These are phyloP conservation scores for Tragelaphus strepsiceros DNA, from an alignment of 2,113 vertebrate species.

Conservation along the genomic window DNA sequence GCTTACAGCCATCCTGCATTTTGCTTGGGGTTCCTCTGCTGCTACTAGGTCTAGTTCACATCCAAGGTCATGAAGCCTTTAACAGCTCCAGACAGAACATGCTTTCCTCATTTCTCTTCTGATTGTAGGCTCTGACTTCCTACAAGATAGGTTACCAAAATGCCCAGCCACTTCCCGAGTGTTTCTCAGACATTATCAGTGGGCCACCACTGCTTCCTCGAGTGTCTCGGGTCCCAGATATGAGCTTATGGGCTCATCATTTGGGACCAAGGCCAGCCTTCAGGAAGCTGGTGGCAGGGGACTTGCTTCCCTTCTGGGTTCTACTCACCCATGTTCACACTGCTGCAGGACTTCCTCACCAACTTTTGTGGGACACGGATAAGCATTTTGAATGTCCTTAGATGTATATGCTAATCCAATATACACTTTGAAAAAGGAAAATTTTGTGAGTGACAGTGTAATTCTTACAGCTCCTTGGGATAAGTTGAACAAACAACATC, in stretches of 20 bases:
- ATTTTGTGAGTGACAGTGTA: not conserved
- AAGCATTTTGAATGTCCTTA: not conserved
- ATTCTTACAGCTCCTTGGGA: not conserved
- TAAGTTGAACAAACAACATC: not conserved
- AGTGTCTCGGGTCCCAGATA: conserved; percentile 13
- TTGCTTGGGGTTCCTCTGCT: not conserved
- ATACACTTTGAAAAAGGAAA: not conserved
- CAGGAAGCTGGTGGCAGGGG: not conserved
- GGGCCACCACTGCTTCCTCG: not conserved
- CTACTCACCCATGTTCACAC: not conserved
- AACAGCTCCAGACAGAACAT: not conserved
- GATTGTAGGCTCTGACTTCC: not conserved
- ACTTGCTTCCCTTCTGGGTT: not conserved
- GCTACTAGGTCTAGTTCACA: not conserved
- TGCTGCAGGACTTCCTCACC: not conserved
- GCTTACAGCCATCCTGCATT: not conserved
- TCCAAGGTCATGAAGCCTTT: not conserved
- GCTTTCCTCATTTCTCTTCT: not conserved
- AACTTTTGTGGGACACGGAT: not conserved
- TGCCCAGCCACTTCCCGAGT: not conserved
- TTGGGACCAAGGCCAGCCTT: not conserved
- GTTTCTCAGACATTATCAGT: not conserved
- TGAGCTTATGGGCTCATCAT: not conserved
- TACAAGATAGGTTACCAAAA: not conserved
- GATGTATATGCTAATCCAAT: not conserved